phyloP scores from a whole-genome alignment of 2,797 vertebrate species.

The Cirrhinus molitorella region DNA sequence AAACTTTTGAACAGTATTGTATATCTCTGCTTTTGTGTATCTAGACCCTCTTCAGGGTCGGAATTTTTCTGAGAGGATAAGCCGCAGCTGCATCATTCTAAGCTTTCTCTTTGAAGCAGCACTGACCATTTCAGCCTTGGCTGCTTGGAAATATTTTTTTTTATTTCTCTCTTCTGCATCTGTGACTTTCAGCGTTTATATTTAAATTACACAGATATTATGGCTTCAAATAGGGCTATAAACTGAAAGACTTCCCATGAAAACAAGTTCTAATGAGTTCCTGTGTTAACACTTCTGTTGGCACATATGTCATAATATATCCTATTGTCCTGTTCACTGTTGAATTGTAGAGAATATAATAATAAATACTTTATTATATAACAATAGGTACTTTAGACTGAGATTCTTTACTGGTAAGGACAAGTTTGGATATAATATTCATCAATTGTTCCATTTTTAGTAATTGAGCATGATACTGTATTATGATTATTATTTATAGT shows the following conservation, averaged over 20 bases:
- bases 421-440: neutral
- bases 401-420: neutral
- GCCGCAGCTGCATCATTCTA: neutral
- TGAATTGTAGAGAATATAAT: neutral
- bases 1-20: neutral
- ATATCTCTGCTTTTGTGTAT: neutral
- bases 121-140: neutral
- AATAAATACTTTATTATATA: neutral
- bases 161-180: neutral
- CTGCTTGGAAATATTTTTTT: neutral
- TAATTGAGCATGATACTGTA: neutral
- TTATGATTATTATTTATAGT: neutral
- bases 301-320: neutral
- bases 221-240: neutral
- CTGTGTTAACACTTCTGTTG: neutral
- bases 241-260: neutral
- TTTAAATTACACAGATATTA: neutral
- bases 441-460: neutral
- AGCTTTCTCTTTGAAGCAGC: neutral
- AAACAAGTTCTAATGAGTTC: too few relatives aligned
- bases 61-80: neutral
- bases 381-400: neutral
- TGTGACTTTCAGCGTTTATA: neutral
- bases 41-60: neutral
- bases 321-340: neutral